A percentile compares a stretch with the other conserved stretches of the same genome.
phyloP scores from a whole-genome alignment of 1,140 invertebrate species.

The Choristoneura fumiferana region DNA sequence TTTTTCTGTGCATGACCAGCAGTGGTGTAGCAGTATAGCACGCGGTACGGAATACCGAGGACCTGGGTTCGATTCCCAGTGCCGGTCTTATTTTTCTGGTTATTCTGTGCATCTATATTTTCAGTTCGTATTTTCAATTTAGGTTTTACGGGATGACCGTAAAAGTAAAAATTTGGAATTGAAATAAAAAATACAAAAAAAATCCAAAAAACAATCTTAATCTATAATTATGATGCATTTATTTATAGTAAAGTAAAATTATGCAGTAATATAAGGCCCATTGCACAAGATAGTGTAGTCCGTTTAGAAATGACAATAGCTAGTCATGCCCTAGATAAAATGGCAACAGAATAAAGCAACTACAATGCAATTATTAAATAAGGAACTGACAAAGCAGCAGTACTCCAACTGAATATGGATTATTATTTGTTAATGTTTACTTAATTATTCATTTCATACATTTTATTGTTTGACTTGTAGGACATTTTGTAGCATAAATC shows the following conservation, averaged over 20 bases:
- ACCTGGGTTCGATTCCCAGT: too few species aligned
- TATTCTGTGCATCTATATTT: too few species aligned
- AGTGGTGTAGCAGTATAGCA: too few species aligned
- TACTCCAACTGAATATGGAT: not conserved
- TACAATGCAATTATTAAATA: not conserved
- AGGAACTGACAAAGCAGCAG: constrained; percentile 6
- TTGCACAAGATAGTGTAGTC: constrained; percentile 5
- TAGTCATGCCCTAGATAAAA: constrained; percentile 4
- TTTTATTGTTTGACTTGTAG: not conserved
- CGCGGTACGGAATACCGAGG: too few species aligned
- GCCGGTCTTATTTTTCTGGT: too few species aligned
- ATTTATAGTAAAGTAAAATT: not conserved
- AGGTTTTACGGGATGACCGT: too few species aligned
- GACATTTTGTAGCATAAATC: not conserved
- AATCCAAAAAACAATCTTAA: too few species aligned
- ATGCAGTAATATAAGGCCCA: constrained; percentile 5
- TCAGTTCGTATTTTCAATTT: too few species aligned
- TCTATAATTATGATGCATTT: not conserved
- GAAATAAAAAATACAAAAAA: too few species aligned
- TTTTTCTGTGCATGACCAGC: too few species aligned
- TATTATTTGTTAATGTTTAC: not conserved
- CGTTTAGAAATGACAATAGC: constrained; percentile 15
- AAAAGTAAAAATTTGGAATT: too few species aligned
- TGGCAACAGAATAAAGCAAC: not conserved
- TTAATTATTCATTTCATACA: constrained; percentile 3